A percentile compares a stretch with the other conserved stretches of the same genome.
phyloP scores from a whole-genome alignment of 2,888 invertebrate species.

The Gerosis bhagava region DNA sequence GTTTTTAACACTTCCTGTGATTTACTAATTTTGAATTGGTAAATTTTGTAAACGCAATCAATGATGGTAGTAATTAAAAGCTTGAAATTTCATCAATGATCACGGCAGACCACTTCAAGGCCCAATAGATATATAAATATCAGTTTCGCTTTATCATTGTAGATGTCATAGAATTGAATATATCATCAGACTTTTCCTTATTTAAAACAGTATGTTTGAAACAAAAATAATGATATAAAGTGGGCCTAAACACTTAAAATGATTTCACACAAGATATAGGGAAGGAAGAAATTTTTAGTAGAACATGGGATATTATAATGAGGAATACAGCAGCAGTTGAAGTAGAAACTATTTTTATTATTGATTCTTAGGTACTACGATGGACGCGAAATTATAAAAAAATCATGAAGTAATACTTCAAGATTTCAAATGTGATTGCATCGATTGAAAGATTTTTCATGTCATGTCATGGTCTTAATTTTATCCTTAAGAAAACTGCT shows the following conservation, averaged over 20 bases:
- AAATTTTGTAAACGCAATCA: slow-evolving; percentile 43
- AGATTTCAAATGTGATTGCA: slow-evolving; percentile 14
- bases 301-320: slow-evolving; percentile 14
- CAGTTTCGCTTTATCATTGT: too few relatives aligned
- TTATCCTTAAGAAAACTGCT: slow-evolving; percentile 71
- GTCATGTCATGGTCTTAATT: slow-evolving; percentile 58
- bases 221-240: too few relatives aligned
- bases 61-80: slow-evolving; percentile 59
- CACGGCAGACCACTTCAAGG: slow-evolving; percentile 42
- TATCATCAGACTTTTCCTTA: too few relatives aligned
- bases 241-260: slow-evolving; percentile 13
- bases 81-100: slow-evolving; percentile 80
- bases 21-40: slow-evolving; percentile 47
- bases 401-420: slow-evolving; percentile 2
- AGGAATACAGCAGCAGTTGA: slow-evolving; percentile 27
- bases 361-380: slow-evolving; percentile 13
- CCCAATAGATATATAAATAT: slow-evolving; percentile 17
- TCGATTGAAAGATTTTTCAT: slow-evolving; percentile 8
- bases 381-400: slow-evolving; percentile 13
- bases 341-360: slow-evolving; percentile 11
- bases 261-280: slow-evolving; percentile 15
- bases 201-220: too few relatives aligned
- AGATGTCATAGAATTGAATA: too few relatives aligned
- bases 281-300: slow-evolving; percentile 14
- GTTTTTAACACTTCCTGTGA: slow-evolving; percentile 73